These are phyloP conservation scores for Forbesichthys papilliferus DNA, from an alignment of 2,113 vertebrate species.

Conservation along the genomic window DNA sequence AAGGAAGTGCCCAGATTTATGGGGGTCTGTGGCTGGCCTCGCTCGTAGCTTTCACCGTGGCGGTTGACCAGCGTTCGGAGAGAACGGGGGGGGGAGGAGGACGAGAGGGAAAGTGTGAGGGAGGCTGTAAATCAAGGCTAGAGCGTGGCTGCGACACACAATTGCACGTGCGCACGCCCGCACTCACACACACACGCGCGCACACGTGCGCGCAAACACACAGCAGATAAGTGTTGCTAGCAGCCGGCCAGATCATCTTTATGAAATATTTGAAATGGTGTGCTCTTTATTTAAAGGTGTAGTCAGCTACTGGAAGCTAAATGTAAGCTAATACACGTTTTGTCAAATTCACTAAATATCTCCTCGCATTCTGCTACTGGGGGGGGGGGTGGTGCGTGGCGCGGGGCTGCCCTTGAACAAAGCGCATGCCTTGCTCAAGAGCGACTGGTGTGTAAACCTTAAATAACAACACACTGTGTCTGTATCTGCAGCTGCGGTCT, in stretches of 20 bases:
- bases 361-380: too few relatives aligned
- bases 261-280: slow-evolving; percentile 8
- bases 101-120: slow-evolving; percentile 52
- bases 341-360: too few relatives aligned
- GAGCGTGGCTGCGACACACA: slow-evolving; percentile 60
- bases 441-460: too few relatives aligned
- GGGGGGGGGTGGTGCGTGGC: too few relatives aligned
- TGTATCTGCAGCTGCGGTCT: slow-evolving; percentile 31
- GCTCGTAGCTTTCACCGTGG: slow-evolving; percentile 67
- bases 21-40: slow-evolving; percentile 50
- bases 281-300: neutral
- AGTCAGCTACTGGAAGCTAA: too few relatives aligned
- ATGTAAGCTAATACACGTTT: too few relatives aligned
- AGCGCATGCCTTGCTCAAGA: too few relatives aligned
- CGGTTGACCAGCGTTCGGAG: slow-evolving; percentile 68
- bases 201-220: slow-evolving; percentile 21
- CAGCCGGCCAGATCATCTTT: neutral
- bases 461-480: neutral
- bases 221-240: slow-evolving; percentile 25
- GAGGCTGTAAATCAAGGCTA: slow-evolving; percentile 70
- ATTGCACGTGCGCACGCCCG: slow-evolving; percentile 50
- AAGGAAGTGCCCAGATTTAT: slow-evolving; percentile 83
- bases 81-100: slow-evolving; percentile 26
- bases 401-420: too few relatives aligned
- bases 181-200: neutral